Base-by-base conservation (phyloP, 1,140 invertebrate genomes). In the Ridgeia piscesae region DNA sequence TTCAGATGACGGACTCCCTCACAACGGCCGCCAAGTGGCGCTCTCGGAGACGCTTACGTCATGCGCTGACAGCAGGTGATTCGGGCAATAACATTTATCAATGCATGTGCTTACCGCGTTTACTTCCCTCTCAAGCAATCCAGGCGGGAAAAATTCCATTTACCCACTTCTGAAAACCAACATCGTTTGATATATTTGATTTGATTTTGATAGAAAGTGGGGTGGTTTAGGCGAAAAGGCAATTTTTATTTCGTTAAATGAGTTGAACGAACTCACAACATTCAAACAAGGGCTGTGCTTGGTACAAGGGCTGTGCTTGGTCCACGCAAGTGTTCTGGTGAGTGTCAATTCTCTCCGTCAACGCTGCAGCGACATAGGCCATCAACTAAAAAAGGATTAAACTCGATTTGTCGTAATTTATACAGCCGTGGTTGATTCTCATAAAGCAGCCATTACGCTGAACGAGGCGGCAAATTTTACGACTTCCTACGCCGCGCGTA, bases 381-480 rank as follows among this genome's bases (percentile, higher is more conserved):
- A 77, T 77, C 58, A 6, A 77, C 11, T 77, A 77, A 77, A 77
- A 31, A 77, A 17, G 58, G 58, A 77, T 77, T 77, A 77, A 77
- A 77, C 58, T 77, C 58, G 58, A 77, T 77, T 77, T 77, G 58
- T 31, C 48, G 58, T 77, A 77, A 77, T 77, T 77, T 77, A 8
- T 77, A 77, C 58, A 77, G 58, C 58, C 11, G 17, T 6, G 58
- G 11, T 77, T 9, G 58, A 4, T 21, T 0, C 58, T 77, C 58
- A 9, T 77, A 77, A 77, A 77, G 58, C 58, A 21, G 58, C 58
- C 58, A 31, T 77, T 77, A 77, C 58, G 14, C 27, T 8, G 58
- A 77, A 77, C 58, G 58, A 77, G 58, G 58, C 58, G 58, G 58
- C 58, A 77, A 77, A 77, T 77, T 77, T 77, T 77, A 77, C 58